Conservation (phyloP, 92 coral and sea anemone genomes). For the Zoanthus sociatus region DNA sequence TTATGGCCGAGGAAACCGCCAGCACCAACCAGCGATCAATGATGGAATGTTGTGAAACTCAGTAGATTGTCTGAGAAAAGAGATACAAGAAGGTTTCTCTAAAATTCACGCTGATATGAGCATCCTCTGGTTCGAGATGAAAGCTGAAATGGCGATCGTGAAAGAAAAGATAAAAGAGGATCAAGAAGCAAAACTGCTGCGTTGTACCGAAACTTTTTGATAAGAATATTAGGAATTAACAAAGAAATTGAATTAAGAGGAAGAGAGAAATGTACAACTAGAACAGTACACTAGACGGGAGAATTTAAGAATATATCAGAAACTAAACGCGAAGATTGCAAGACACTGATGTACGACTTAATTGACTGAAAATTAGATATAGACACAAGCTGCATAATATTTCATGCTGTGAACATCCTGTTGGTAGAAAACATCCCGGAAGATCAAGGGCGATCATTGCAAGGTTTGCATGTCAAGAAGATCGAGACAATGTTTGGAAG, state of each 20-base stretch:
- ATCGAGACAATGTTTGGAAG: no score
- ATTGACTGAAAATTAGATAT: neutral
- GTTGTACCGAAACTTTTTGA: neutral
- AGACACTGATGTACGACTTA: neutral
- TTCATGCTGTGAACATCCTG: neutral
- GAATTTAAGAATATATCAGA: neutral
- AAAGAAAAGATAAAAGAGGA: neutral
- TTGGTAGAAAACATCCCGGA: neutral
- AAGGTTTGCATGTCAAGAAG: neutral
- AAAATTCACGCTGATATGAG: neutral
- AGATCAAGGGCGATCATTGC: neutral
- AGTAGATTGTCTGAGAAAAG: conserved; percentile 7
- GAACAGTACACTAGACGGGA: neutral
- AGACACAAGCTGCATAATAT: neutral
- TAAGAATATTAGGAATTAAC: neutral
- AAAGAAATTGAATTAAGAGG: neutral
- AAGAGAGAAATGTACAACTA: neutral
- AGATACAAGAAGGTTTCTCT: neutral
- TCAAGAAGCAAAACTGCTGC: neutral
- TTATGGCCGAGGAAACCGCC: neutral
- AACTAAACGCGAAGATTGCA: conserved; percentile 17
- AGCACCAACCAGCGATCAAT: neutral
- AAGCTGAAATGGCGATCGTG: neutral
- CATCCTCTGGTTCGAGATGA: neutral
- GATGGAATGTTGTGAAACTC: neutral